Evolutionary conservation across 2,888 invertebrate genomes (phyloP).

Genomic region (Drosophila yooni): DNA sequence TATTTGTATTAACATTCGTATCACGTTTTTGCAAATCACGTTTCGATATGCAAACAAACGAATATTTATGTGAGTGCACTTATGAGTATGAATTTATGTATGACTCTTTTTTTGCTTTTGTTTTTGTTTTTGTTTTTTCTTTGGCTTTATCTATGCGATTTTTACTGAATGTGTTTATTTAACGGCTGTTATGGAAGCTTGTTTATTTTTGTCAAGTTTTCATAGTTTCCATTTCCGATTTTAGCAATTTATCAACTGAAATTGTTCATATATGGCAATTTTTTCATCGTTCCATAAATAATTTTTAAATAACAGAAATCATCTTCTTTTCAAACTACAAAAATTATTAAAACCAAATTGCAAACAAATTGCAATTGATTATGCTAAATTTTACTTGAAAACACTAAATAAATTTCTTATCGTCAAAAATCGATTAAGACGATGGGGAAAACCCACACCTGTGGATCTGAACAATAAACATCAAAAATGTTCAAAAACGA

Average conservation of each 20-base stretch:
- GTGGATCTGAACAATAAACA: conserved; percentile 41
- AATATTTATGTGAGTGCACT: conserved; percentile 41
- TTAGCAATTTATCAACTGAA: conserved; percentile 4
- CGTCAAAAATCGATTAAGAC: neutral
- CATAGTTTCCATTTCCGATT: neutral
- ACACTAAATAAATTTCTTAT: neutral
- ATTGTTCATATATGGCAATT: conserved; percentile 15
- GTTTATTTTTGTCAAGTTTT: conserved; percentile 3
- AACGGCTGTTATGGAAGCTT: conserved; percentile 14
- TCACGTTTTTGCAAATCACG: conserved; percentile 78
- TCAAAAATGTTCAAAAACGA: conserved; percentile 37
- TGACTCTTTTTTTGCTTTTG: neutral
- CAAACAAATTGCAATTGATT: neutral
- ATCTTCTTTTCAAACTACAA: no score
- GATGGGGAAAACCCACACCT: conserved; percentile 33
- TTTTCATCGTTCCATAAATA: neutral
- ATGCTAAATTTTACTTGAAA: neutral
- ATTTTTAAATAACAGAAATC: neutral
- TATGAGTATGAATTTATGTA: conserved; percentile 28
- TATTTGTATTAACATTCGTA: conserved; percentile 52
- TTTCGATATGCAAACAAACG: conserved; percentile 54
- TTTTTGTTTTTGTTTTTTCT: neutral
- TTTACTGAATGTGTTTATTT: conserved; percentile 32
- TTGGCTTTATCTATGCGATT: conserved; percentile 25
- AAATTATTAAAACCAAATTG: neutral